These are phyloP conservation scores for Tenebrosternarchus preto DNA, from an alignment of 2,113 vertebrate genomes.

Conservation along the genomic window DNA sequence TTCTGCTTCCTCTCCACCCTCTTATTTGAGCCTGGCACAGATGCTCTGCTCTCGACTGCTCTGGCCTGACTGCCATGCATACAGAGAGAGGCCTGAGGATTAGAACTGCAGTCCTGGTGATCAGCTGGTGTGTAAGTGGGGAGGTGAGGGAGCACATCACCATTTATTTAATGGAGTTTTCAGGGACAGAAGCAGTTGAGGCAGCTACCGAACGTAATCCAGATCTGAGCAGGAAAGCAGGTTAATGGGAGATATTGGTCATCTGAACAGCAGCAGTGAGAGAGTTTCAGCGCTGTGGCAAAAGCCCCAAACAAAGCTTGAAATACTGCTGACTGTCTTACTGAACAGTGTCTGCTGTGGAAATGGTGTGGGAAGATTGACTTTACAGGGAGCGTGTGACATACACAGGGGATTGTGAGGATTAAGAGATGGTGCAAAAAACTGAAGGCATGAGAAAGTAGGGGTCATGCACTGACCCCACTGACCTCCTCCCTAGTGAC, in stretches of 20 bases:
- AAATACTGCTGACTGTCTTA: not conserved
- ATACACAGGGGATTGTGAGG: no score
- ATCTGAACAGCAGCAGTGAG: not conserved
- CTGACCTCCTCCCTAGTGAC: not conserved
- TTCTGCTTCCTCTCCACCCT: no score
- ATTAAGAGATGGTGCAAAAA: no score
- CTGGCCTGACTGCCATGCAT: no score
- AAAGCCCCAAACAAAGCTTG: not conserved
- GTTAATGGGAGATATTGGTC: slow-evolving; percentile 51
- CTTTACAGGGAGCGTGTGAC: not conserved
- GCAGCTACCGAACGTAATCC: slow-evolving; percentile 46
- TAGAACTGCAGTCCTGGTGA: no score
- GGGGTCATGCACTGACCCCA: not conserved
- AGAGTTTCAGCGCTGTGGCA: not conserved
- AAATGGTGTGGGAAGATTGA: not conserved
- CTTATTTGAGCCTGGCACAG: no score
- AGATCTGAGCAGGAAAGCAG: slow-evolving; percentile 42
- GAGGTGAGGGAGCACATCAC: no score
- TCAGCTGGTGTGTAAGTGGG: no score
- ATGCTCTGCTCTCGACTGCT: no score
- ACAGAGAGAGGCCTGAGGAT: no score
- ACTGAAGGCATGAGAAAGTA: not conserved
- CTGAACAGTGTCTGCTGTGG: not conserved
- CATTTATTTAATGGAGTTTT: not conserved
- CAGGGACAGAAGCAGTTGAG: slow-evolving; percentile 11